These are phyloP conservation scores for Tursiops truncatus DNA, from an alignment of 2,113 vertebrate genomes.

Conservation along the genomic window DNA sequence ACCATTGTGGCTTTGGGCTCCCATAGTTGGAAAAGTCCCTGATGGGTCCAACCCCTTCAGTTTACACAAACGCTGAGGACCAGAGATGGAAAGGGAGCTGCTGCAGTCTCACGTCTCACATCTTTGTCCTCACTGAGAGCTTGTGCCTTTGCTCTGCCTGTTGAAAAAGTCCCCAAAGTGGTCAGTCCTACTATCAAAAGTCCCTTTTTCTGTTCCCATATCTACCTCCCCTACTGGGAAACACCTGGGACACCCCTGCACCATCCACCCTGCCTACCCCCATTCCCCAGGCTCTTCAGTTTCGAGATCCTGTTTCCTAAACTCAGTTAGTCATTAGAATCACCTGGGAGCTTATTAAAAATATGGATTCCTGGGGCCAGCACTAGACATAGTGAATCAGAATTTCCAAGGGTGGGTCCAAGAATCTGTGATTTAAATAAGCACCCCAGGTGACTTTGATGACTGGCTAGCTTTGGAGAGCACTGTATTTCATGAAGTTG, in stretches of 20 bases:
- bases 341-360: conserved; percentile 35
- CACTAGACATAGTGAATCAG: background rate
- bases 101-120: background rate
- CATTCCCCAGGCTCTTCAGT: background rate
- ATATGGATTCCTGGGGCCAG: background rate
- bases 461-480: background rate
- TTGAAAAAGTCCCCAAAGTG: background rate
- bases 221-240: background rate
- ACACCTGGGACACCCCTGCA: background rate
- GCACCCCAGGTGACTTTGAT: background rate
- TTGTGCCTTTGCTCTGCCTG: background rate
- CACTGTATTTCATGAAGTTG: background rate
- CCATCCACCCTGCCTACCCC: too few species aligned
- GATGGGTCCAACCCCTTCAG: background rate
- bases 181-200: background rate
- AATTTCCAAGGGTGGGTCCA: conserved; percentile 36
- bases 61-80: background rate
- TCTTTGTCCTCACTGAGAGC: background rate
- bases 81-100: background rate
- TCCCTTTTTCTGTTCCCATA: background rate
- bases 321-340: conserved; percentile 2
- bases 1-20: background rate
- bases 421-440: conserved; percentile 14
- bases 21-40: background rate
- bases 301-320: background rate